Base-by-base conservation (phyloP, 2,888 invertebrate species). In the Torymus aiolomorphi region DNA sequence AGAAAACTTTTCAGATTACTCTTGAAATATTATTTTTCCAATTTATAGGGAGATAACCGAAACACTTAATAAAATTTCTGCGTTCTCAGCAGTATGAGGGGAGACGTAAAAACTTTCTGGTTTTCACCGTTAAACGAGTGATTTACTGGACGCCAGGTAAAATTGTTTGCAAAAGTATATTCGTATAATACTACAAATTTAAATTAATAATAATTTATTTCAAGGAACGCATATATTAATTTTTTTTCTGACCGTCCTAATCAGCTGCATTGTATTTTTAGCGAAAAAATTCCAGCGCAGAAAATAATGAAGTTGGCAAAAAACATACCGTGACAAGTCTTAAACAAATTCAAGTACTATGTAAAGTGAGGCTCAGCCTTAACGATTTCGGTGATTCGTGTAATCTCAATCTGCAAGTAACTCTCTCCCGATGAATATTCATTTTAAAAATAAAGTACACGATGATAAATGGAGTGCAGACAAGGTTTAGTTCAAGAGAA, bases 1-100 rank as follows among this genome's bases (percentile, higher is more conserved):
- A 74, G 61, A 18, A 66, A 80, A 78, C 77, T 80, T 80, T 71
- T 71, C 69, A 56, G 66, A 78, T 71, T 77, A 71, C 61, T 59
- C 73, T 59, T 14, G 69, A 16, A 56, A 72, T 76, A 63, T 80
- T 69, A 51, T 80, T 73, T 63, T 80, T 73, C 63, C 56, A 80
- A 80, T 80, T 67, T 78, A 66, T 73, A 73, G 56, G 62, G 67
- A 76, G 69, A 76, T 67, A 73, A 76, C 63, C 71, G 73, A 73
- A 76, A 69, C 69, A 63, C 63, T 73, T 65, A 71, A 75, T 65
- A 79, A 75, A 79, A 79, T 76, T 69, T 56, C 63, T 49, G n/a
- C n/a, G 18, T 54, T 14, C 59, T 56, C 16, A 31, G 49, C 54
- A 52, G 42, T 42, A 16, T 51, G 24, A 31, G 51, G 18, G 18